These are phyloP conservation scores for Brachyptera putata DNA, from an alignment of 2,888 invertebrate genomes.

Conservation along the genomic window DNA sequence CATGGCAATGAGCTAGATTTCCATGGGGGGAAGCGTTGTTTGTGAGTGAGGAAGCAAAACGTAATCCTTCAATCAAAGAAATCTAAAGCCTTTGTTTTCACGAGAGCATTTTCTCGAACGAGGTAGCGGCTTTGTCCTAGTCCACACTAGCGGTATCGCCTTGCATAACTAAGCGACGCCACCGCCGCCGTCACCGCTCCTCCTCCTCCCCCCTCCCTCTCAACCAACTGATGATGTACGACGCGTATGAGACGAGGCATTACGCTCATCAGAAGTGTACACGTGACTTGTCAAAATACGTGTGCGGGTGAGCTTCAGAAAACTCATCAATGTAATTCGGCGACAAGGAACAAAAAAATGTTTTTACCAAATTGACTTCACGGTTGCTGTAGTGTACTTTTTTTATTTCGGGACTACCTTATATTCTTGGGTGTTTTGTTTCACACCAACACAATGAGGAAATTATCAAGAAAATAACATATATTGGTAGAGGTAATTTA, in stretches of 20 bases:
- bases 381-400: not conserved
- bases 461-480: constrained; percentile 13
- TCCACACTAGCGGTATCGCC: constrained; percentile 16
- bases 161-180: constrained; percentile 13
- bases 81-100: constrained; percentile 24
- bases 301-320: too few relatives aligned
- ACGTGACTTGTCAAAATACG: not conserved
- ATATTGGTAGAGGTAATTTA: constrained; percentile 18
- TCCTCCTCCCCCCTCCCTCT: not conserved
- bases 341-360: too few relatives aligned
- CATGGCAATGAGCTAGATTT: constrained; percentile 3
- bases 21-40: constrained; percentile 6
- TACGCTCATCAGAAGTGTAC: not conserved
- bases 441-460: not conserved
- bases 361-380: not conserved
- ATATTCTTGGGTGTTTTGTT: not conserved
- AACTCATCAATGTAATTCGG: too few relatives aligned
- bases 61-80: constrained; percentile 30
- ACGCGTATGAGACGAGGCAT: not conserved
- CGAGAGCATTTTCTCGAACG: constrained; percentile 17
- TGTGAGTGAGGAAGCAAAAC: constrained; percentile 16
- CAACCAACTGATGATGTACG: not conserved
- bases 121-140: constrained; percentile 9
- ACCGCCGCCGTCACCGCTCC: not conserved
- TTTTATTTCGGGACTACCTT: not conserved